Percentiles rank a stretch among this genome's conserved stretches.
Conservation (phyloP, 2,113 vertebrate species). For the Isurus oxyrinchus region DNA sequence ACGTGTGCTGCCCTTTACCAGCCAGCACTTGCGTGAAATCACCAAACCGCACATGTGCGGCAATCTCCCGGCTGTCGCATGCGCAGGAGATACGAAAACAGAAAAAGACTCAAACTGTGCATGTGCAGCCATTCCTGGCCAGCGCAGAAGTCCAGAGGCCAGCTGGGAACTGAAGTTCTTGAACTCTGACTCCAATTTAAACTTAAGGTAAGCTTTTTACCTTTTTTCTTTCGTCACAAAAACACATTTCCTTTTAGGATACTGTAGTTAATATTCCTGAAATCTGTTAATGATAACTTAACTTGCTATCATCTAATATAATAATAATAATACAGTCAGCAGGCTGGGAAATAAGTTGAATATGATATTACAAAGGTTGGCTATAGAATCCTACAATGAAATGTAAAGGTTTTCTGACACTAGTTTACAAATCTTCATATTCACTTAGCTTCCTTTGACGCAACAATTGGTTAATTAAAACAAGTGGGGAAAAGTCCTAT, state of each 20-base stretch:
- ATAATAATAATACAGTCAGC: neutral
- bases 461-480: neutral
- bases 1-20: too few relatives aligned
- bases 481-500: neutral
- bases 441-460: neutral
- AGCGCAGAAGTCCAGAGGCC: too few relatives aligned
- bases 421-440: neutral
- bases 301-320: neutral
- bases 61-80: too few relatives aligned
- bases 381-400: neutral
- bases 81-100: too few relatives aligned
- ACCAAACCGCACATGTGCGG: too few relatives aligned
- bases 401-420: neutral
- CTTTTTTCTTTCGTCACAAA: too few relatives aligned
- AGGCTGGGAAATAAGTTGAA: neutral
- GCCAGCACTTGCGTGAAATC: too few relatives aligned
- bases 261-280: neutral
- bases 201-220: too few relatives aligned
- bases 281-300: neutral
- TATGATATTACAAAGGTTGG: neutral
- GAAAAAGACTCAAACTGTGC: too few relatives aligned
- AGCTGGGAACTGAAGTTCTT: too few relatives aligned
- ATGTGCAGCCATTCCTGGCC: too few relatives aligned
- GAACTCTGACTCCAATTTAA: too few relatives aligned
- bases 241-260: neutral